Evolutionary conservation across 2,113 vertebrate species (phyloP).

Genomic region (Microcebus tavaratra): DNA sequence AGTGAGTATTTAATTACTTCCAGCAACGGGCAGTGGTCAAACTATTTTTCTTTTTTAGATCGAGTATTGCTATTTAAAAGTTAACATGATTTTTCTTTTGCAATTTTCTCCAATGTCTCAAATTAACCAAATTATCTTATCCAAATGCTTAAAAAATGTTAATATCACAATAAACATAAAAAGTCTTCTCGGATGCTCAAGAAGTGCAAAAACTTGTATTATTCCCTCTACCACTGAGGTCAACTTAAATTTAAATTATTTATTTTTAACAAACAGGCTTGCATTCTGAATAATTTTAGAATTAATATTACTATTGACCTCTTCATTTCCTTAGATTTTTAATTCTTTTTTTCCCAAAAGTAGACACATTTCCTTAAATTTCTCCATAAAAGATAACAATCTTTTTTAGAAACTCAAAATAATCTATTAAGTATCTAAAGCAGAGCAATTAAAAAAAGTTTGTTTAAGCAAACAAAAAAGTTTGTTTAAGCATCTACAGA

Average conservation of each 20-base stretch:
- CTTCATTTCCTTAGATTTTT: not conserved
- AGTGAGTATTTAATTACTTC: not conserved
- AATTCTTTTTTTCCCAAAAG: not conserved
- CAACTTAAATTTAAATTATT: not conserved
- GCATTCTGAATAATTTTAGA: not conserved
- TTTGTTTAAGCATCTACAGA: not conserved
- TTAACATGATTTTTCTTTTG: not conserved
- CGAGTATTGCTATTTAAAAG: not conserved
- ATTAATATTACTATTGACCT: not conserved
- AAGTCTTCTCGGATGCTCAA: not conserved
- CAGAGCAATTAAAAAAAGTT: not conserved
- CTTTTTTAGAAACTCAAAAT: not conserved
- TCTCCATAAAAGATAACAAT: not conserved
- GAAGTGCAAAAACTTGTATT: not conserved
- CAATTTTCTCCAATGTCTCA: not conserved
- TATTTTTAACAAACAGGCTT: not conserved
- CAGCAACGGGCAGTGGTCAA: not conserved
- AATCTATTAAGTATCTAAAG: not conserved
- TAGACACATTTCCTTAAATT: not conserved
- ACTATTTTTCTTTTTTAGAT: not conserved
- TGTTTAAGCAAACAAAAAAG: not conserved
- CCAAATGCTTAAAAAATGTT: not conserved
- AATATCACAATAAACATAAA: not conserved
- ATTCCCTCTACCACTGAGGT: not conserved
- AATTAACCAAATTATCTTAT: not conserved